phyloP scores from a whole-genome alignment of 2,113 vertebrate genomes.

The Himantopus leucocephalus region DNA sequence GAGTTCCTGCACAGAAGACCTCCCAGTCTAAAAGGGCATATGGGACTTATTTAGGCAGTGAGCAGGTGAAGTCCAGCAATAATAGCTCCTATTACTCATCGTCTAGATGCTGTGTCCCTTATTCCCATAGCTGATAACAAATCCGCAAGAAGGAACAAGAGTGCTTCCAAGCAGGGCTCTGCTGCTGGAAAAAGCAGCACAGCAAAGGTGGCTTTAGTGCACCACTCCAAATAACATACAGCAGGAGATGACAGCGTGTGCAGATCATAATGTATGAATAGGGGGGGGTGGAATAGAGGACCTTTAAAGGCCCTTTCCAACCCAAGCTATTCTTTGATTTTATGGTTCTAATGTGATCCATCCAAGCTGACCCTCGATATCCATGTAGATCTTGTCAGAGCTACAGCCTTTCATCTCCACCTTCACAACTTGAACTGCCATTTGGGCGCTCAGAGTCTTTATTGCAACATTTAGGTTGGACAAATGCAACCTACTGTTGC shows the following conservation, averaged over 20 bases:
- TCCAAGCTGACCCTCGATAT: not conserved
- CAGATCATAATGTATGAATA: not conserved
- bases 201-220: not conserved
- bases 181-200: not conserved
- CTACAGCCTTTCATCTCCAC: not conserved
- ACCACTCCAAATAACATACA: not conserved
- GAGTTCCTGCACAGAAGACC: not conserved
- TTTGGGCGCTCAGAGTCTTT: not conserved
- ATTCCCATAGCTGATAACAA: not conserved
- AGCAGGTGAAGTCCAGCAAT: not conserved
- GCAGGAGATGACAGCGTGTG: not conserved
- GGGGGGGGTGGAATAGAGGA: not conserved
- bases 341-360: not conserved
- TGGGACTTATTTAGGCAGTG: not conserved
- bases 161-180: not conserved
- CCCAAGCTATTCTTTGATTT: not conserved
- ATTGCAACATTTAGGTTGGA: not conserved
- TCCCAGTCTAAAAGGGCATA: not conserved
- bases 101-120: not conserved
- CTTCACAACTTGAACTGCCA: fast-evolving
- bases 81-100: not conserved
- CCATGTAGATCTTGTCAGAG: not conserved
- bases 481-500: not conserved
- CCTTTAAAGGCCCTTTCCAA: not conserved
- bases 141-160: not conserved